Conservation (phyloP, 2,797 vertebrate genomes). For the Benthosema pterotum region DNA sequence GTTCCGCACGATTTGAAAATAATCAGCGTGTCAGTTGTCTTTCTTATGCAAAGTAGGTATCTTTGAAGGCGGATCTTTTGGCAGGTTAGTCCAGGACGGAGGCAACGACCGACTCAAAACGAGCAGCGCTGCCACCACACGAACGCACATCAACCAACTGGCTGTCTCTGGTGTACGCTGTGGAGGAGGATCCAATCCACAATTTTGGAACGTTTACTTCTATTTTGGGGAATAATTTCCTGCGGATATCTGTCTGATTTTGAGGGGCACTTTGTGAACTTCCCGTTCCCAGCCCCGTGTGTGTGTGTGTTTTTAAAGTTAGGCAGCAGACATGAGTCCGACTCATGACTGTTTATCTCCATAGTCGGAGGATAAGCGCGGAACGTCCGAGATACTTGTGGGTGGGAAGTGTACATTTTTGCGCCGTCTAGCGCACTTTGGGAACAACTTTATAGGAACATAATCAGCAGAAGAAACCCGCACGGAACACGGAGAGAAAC, state of each 20-base stretch:
- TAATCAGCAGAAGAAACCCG: conserved; percentile 6
- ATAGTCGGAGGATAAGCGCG: conserved; percentile 10
- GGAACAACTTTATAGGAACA: conserved; percentile 22
- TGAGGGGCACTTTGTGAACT: conserved; percentile 14
- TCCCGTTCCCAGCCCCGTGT: neutral
- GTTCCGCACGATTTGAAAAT: conserved; percentile 88
- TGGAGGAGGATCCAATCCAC: conserved; percentile 29
- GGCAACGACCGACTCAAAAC: conserved; percentile 73
- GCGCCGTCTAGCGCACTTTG: conserved; percentile 23
- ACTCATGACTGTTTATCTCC: neutral
- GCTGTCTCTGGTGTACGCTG: conserved; percentile 30
- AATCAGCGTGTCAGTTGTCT: conserved; percentile 92
- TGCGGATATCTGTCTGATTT: conserved; percentile 10
- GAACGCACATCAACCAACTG: conserved; percentile 44
- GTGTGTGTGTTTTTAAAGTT: neutral
- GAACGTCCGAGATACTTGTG: conserved; percentile 4
- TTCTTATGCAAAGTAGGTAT: conserved; percentile 96
- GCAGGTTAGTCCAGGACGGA: conserved; percentile 82
- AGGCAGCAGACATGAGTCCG: conserved; percentile 12
- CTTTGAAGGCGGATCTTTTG: conserved; percentile 90
- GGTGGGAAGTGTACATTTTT: conserved; percentile 37
- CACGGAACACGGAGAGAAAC: neutral
- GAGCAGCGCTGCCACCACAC: conserved; percentile 61
- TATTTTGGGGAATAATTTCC: conserved; percentile 30
- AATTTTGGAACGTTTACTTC: conserved; percentile 28